Evolutionary conservation across 2,113 vertebrate species (phyloP).

Genomic region (Rissa tridactyla): DNA sequence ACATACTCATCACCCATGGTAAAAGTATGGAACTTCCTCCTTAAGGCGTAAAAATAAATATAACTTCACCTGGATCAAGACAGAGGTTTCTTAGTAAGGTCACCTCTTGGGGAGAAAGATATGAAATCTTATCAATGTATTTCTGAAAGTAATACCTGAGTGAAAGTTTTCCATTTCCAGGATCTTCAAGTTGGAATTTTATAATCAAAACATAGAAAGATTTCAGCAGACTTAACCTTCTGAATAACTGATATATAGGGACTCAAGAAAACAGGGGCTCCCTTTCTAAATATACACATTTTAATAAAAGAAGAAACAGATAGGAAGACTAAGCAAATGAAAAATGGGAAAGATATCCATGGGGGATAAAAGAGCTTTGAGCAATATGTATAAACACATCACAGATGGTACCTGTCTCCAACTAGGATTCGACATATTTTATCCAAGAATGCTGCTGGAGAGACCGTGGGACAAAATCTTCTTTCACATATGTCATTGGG

Average conservation of each 20-base stretch:
- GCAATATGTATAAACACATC: slow-evolving; percentile 16
- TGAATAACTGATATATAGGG: background rate
- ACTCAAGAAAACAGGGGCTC: background rate
- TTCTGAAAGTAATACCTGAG: background rate
- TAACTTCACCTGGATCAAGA: background rate
- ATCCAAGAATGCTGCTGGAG: slow-evolving; percentile 17
- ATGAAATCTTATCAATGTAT: background rate
- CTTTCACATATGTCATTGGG: slow-evolving; percentile 34
- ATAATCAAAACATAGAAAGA: background rate
- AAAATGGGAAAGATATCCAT: background rate
- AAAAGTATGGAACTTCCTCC: background rate
- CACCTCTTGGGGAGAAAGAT: background rate
- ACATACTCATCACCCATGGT: background rate
- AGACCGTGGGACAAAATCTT: slow-evolving; percentile 38
- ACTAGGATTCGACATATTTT: slow-evolving; percentile 17
- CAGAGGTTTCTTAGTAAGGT: background rate
- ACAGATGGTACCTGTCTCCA: slow-evolving; percentile 59
- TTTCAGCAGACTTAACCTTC: background rate
- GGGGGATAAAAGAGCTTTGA: slow-evolving; percentile 28
- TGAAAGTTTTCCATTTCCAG: background rate
- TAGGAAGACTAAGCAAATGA: background rate
- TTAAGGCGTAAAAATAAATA: background rate
- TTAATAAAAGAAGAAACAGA: slow-evolving; percentile 18
- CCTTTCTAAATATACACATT: background rate
- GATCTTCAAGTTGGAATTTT: background rate